Conservation (phyloP, 2,888 invertebrate genomes). For the Cephus pygmeus region DNA sequence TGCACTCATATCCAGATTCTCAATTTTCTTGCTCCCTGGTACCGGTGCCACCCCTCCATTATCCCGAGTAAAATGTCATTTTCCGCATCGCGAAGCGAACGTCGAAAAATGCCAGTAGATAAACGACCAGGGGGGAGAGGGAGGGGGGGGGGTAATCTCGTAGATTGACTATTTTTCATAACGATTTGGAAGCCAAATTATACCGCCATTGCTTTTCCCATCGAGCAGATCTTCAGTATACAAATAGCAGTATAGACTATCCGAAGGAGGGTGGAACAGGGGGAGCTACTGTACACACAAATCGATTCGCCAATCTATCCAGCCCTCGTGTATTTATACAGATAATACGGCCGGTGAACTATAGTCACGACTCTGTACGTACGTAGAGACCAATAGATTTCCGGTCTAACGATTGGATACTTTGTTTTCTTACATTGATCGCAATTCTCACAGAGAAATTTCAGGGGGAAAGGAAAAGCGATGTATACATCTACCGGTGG, state of each 20-base stretch:
- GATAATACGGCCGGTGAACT: not conserved
- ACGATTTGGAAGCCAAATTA: not conserved
- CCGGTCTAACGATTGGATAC: not conserved
- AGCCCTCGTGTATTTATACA: not conserved
- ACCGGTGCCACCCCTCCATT: not conserved
- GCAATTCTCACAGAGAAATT: not conserved
- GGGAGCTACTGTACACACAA: not conserved
- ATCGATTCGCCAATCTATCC: not conserved
- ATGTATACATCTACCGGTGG: not conserved
- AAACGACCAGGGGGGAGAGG: not conserved
- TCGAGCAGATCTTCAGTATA: not conserved
- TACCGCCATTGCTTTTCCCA: not conserved
- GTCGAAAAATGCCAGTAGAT: not conserved
- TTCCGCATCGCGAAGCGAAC: not conserved
- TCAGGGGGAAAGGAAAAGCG: not conserved
- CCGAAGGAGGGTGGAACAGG: no score
- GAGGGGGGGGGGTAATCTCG: not conserved
- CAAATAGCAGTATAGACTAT: not conserved
- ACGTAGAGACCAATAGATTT: not conserved
- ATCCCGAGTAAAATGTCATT: not conserved
- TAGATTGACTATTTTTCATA: not conserved
- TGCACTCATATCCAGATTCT: not conserved
- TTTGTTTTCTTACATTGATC: not conserved
- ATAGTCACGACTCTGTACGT: not conserved
- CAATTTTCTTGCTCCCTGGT: not conserved